Conservation (phyloP, 2,888 invertebrate genomes). For the Maniola hyperantus region DNA sequence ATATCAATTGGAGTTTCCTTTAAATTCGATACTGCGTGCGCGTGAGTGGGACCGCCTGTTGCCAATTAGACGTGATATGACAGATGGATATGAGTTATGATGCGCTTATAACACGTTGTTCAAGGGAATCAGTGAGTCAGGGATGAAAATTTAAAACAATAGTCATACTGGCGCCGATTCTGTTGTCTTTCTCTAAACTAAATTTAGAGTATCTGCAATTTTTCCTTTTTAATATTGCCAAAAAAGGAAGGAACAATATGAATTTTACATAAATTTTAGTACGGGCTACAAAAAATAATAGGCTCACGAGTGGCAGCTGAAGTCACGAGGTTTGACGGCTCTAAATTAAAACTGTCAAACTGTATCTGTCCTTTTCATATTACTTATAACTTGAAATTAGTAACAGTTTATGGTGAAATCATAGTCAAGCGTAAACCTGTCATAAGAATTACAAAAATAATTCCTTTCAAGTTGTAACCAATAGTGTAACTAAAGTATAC, state of each 20-base stretch:
- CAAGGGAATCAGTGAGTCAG: slow-evolving; percentile 4
- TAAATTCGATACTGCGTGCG: slow-evolving; percentile 43
- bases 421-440: not conserved
- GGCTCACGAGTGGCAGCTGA: no score
- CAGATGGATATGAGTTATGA: slow-evolving; percentile 41
- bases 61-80: slow-evolving; percentile 56
- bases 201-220: no score
- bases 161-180: no score
- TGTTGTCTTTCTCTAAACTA: no score
- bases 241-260: no score
- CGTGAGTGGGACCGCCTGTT: slow-evolving; percentile 45
- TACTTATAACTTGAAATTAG: no score
- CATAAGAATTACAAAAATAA: slow-evolving; percentile 6
- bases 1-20: slow-evolving; percentile 51
- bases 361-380: no score
- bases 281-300: no score
- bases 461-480: not conserved
- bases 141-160: not conserved
- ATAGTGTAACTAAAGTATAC: slow-evolving; percentile 4
- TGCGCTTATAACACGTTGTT: slow-evolving; percentile 39
- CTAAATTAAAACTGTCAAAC: no score
- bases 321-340: no score
- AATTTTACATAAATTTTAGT: no score
- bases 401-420: not conserved
- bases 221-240: no score